These are phyloP conservation scores for Phoxinus phoxinus DNA, from an alignment of 2,113 vertebrate species.

Conservation along the genomic window DNA sequence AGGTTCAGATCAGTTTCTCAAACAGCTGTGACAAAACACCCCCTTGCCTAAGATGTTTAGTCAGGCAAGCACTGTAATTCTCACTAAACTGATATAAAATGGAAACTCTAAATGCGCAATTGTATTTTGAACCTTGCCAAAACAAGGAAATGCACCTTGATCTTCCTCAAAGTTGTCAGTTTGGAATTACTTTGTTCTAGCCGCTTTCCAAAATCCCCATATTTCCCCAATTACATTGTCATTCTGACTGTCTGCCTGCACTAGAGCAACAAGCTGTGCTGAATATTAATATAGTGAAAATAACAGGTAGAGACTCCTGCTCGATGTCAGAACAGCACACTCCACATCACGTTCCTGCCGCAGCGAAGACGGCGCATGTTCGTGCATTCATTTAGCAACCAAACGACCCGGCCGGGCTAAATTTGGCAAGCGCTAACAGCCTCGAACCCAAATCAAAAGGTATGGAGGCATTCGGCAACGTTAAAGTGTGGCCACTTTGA, in stretches of 20 bases:
- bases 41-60: constrained; percentile 30
- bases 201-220: constrained; percentile 41
- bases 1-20: constrained; percentile 52
- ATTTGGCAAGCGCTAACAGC: constrained; percentile 30
- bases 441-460: constrained; percentile 51
- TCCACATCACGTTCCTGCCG: constrained; percentile 31
- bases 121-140: constrained; percentile 40
- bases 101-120: constrained; percentile 13
- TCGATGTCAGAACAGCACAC: constrained; percentile 37
- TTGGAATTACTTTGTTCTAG: constrained; percentile 37
- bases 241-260: constrained; percentile 41
- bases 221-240: constrained; percentile 45
- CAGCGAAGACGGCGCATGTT: constrained; percentile 32
- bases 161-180: constrained; percentile 51
- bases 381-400: constrained; percentile 46
- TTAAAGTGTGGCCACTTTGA: constrained; percentile 25
- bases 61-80: constrained; percentile 33
- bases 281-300: constrained; percentile 43
- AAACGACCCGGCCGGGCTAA: constrained; percentile 17
- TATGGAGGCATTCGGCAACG: constrained; percentile 21
- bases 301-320: constrained; percentile 41
- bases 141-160: constrained; percentile 47
- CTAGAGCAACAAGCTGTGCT: constrained; percentile 32
- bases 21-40: constrained; percentile 45
- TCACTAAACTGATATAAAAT: constrained; percentile 28